Evolutionary conservation across 2,888 invertebrate genomes (phyloP).

Genomic region (Caenorhabditis doughertyi): DNA sequence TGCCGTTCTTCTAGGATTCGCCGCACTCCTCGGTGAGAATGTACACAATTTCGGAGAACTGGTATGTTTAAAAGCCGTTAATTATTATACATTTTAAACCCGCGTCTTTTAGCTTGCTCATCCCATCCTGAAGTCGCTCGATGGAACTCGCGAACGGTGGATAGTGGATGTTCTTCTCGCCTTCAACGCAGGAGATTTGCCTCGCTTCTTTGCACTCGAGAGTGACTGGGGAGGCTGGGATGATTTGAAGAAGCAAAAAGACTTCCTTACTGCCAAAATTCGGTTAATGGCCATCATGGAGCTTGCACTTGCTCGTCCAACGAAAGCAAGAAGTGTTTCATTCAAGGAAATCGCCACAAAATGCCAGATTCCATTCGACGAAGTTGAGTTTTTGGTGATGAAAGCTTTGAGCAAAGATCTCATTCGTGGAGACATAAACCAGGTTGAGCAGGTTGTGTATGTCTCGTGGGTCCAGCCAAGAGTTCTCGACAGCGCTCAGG

Average conservation of each 20-base stretch:
- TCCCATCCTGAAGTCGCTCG: slow-evolving; percentile 92
- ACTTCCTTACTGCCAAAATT: slow-evolving; percentile 88
- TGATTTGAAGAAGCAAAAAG: slow-evolving; percentile 77
- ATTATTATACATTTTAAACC: not conserved
- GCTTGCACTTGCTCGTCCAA: slow-evolving; percentile 96
- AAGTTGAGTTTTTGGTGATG: slow-evolving; percentile 96
- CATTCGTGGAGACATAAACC: slow-evolving; percentile 87
- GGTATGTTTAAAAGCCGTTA: slow-evolving; percentile 83
- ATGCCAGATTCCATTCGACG: slow-evolving; percentile 86
- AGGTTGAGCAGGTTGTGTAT: slow-evolving; percentile 87
- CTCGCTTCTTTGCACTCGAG: slow-evolving; percentile 85
- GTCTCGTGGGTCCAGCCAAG: slow-evolving; percentile 93
- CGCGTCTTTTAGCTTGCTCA: slow-evolving; percentile 92
- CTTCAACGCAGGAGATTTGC: slow-evolving; percentile 89
- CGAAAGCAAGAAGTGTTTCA: slow-evolving; percentile 90
- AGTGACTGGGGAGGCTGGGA: slow-evolving; percentile 84
- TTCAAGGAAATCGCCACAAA: slow-evolving; percentile 93
- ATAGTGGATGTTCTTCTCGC: slow-evolving; percentile 87
- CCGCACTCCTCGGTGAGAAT: slow-evolving; percentile 94
- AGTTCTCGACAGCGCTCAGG: slow-evolving; percentile 88
- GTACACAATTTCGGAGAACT: slow-evolving; percentile 98
- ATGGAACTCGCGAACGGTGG: slow-evolving; percentile 91
- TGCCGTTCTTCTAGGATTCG: slow-evolving; percentile 93
- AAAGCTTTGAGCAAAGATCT: slow-evolving; percentile 95
- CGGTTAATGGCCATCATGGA: slow-evolving; percentile 97